These are phyloP conservation scores for Phrynocephalus vlangalii DNA, from an alignment of 2,797 vertebrate genomes.

Conservation along the genomic window DNA sequence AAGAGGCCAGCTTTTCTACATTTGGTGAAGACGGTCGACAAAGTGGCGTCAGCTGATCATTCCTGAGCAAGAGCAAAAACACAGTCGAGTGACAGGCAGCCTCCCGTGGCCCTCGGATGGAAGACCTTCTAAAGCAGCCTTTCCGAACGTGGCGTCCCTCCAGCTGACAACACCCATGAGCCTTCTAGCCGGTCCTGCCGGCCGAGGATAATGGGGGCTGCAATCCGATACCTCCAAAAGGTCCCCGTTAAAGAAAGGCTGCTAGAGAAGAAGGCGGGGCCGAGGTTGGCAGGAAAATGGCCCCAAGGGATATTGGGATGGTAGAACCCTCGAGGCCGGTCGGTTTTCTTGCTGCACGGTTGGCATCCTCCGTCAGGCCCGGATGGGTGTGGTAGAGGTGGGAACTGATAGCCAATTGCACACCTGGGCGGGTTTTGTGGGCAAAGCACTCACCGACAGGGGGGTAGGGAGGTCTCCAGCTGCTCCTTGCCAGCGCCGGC, in stretches of 20 bases:
- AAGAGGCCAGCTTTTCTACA: slow-evolving; percentile 32
- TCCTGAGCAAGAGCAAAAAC: slow-evolving; percentile 47
- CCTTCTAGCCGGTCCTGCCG: neutral
- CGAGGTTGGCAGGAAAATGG: no score
- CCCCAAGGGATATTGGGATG: neutral
- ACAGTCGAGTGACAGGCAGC: neutral
- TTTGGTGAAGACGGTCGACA: slow-evolving; percentile 28
- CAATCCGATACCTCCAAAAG: neutral
- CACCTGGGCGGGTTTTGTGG: neutral
- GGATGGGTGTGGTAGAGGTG: neutral
- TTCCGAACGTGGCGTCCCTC: neutral
- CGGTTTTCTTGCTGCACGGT: neutral
- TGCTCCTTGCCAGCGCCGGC: slow-evolving; percentile 4
- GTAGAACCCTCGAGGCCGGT: neutral
- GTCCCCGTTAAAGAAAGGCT: neutral
- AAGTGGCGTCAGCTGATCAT: slow-evolving; percentile 41
- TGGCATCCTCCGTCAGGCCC: neutral
- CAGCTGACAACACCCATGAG: neutral
- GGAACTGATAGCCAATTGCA: neutral
- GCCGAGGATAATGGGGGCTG: neutral
- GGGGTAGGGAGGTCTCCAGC: neutral
- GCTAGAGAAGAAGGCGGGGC: neutral
- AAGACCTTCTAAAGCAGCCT: neutral
- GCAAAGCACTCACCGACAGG: slow-evolving; percentile 20
- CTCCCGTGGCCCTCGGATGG: neutral